phyloP scores from a whole-genome alignment of 1,140 invertebrate species.

The Formica selysi region DNA sequence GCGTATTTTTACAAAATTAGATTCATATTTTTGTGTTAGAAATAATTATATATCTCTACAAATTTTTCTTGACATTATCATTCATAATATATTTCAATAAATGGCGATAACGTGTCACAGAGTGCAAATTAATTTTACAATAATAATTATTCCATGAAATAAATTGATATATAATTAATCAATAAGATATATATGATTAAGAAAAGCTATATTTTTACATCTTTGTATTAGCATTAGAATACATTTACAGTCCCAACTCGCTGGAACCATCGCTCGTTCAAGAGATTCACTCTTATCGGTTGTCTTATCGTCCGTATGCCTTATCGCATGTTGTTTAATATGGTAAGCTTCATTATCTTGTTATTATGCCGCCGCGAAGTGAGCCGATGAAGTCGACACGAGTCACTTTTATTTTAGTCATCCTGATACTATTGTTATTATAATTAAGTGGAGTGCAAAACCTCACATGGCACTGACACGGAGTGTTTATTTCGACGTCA shows the following conservation, averaged over 20 bases:
- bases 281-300: conserved; percentile 64
- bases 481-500: background rate
- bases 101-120: background rate
- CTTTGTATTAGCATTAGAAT: background rate
- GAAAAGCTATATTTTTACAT: conserved; percentile 24
- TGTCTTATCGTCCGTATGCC: conserved; percentile 57
- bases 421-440: conserved; percentile 49
- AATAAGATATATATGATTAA: background rate
- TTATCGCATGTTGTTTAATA: conserved; percentile 73
- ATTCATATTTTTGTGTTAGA: background rate
- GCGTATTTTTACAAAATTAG: background rate
- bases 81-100: background rate
- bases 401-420: conserved; percentile 48
- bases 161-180: background rate
- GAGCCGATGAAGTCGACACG: conserved; percentile 48
- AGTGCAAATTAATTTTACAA: background rate
- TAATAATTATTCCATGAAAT: background rate
- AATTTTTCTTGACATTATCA: conserved; percentile 1
- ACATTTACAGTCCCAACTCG: background rate
- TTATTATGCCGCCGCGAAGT: conserved; percentile 66
- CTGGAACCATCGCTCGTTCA: background rate
- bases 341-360: conserved; percentile 72
- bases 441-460: conserved; percentile 59
- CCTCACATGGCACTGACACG: background rate
- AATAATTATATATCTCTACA: background rate